Evolutionary conservation across 2,797 vertebrate genomes (phyloP).

Genomic region (Leuciscus waleckii): DNA sequence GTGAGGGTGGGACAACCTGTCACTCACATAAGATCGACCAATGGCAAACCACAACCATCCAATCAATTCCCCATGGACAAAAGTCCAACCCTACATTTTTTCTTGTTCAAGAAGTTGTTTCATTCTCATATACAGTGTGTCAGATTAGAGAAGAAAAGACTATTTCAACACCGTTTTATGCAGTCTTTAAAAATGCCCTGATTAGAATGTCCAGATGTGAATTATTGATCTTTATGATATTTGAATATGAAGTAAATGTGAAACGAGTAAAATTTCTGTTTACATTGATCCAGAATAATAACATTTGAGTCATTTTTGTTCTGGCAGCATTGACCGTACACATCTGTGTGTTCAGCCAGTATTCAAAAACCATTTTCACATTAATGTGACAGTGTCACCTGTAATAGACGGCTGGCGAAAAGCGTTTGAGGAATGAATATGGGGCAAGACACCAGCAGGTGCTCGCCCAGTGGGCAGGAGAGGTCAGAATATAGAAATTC

Average conservation of each 20-base stretch:
- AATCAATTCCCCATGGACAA: neutral
- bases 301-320: conserved; percentile 12
- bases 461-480: neutral
- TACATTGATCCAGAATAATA: conserved; percentile 9
- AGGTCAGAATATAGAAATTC: conserved; percentile 40
- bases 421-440: neutral
- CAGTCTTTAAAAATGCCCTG: neutral
- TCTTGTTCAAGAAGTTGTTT: neutral
- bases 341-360: conserved; percentile 28
- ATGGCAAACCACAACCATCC: neutral
- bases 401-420: neutral
- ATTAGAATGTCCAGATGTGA: neutral
- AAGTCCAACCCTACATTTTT: no score
- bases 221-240: neutral
- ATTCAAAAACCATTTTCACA: conserved; percentile 33
- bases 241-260: neutral
- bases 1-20: neutral
- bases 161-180: neutral
- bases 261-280: neutral
- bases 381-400: conserved; percentile 43
- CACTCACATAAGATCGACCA: neutral
- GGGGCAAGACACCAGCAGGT: conserved; percentile 19
- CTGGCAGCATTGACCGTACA: neutral
- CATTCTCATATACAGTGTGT: neutral
- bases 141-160: neutral